phyloP scores from a whole-genome alignment of 2,888 invertebrate species.

The Dryobota labecula region DNA sequence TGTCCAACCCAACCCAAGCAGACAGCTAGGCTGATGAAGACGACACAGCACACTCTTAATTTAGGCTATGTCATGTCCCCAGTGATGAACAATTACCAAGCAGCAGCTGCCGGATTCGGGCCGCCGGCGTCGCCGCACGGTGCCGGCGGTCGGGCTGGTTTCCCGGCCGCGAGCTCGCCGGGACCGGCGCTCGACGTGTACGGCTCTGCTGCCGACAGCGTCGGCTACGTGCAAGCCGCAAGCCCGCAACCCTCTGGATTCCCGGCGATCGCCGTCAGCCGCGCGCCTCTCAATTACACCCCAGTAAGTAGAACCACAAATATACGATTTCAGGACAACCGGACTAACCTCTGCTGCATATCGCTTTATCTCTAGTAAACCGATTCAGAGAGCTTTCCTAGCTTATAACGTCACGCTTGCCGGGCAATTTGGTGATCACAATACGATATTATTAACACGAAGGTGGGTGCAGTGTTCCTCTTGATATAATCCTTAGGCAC shows the following conservation, averaged over 20 bases:
- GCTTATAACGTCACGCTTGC: conserved; percentile 27
- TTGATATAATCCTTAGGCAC: conserved; percentile 44
- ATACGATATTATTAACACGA: conserved; percentile 35
- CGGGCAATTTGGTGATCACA: conserved; percentile 24
- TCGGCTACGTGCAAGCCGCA: conserved; percentile 98
- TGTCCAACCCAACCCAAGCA: conserved; percentile 48
- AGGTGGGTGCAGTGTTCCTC: conserved; percentile 28
- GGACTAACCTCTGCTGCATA: neutral
- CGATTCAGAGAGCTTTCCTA: conserved; percentile 22
- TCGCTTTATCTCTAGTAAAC: neutral
- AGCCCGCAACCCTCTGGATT: conserved; percentile 99
- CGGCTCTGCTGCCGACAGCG: conserved; percentile 96
- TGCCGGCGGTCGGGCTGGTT: conserved; percentile 93
- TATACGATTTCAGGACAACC: conserved; percentile 1
- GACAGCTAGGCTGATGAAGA: conserved; percentile 44
- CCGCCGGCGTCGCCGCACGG: conserved; percentile 96
- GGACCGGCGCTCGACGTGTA: conserved; percentile 98
- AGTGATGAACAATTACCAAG: conserved; percentile 99
- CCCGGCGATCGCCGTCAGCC: conserved; percentile 98
- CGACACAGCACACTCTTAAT: conserved; percentile 29
- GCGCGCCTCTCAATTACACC: conserved; percentile 97
- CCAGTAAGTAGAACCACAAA: conserved; percentile 92
- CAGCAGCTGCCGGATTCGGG: conserved; percentile 94
- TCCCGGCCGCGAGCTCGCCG: conserved; percentile 98
- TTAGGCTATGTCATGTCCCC: conserved; percentile 79